Evolutionary conservation across 2,797 vertebrate genomes (phyloP), one percentile per base, ranked within the genome.

Genomic region (Cossypha dichroa): DNA sequence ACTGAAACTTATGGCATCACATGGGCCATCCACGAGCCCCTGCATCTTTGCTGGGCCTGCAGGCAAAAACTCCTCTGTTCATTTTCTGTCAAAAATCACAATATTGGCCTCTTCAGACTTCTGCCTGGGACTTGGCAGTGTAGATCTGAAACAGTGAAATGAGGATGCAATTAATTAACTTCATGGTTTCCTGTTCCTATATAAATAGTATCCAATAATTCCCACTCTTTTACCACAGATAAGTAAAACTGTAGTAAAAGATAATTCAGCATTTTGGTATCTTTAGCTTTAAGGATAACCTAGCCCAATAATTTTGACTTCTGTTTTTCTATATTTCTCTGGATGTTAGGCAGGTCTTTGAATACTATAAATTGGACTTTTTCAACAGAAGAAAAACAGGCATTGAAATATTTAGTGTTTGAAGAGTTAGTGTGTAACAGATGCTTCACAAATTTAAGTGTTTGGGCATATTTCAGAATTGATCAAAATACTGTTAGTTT

Each of bases 361-460:
- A 81, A 73, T 52, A 64, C 36, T 70, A 51, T 58, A 93, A 90
- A 90, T 29, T 49, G 16, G 94, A 81, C 6, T 80, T 95, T 92
- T 76, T 82, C 23, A 76, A 25, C 36, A 56, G 55, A 52, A 90
- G 5, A 74, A 43, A 23, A 96, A 85, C 41, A 84, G 33, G 66
- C n/a, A 83, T 29, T 72, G 49, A 91, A 92, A 94, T 95, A 68
- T 87, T 96, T 86, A 95, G 22, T 8, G 18, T 94, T 97, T 80
- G 52, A 96, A 78, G 56, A 96, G 68, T 75, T 91, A 34, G 64
- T 87, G 52, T 48, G 19, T 78, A 97, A 91, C 96, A 97, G 97
- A 97, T 97, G 96, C 94, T 97, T 93, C 94, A 89, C 68, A 94
- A 96, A 97, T 97, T 96, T 85, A 95, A 91, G 75, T 93, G 68